Evolutionary conservation across 2,113 vertebrate genomes (phyloP).

Genomic region (Protomyctophum bolini): DNA sequence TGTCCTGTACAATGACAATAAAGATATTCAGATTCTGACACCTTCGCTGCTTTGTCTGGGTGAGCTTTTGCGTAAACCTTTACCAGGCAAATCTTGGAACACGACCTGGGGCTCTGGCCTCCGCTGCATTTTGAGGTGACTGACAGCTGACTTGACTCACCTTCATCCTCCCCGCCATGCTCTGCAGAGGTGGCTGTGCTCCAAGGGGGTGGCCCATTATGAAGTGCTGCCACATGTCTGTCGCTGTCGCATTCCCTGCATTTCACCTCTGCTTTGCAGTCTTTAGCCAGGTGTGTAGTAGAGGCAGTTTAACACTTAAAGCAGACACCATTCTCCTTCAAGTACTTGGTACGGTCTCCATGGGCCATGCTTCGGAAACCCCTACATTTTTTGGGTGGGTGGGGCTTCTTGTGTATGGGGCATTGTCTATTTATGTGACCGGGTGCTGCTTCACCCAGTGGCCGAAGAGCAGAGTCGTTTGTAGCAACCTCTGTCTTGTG

Average conservation of each 20-base stretch:
- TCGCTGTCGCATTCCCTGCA: too few species aligned
- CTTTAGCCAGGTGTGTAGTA: too few species aligned
- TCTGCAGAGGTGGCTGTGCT: too few species aligned
- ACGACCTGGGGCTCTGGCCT: background rate
- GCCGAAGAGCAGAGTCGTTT: background rate
- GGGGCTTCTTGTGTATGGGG: background rate
- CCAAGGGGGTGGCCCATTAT: too few species aligned
- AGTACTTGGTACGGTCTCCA: background rate
- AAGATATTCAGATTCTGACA: too few species aligned
- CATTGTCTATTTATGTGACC: background rate
- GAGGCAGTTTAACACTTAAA: background rate
- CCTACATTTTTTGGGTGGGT: background rate
- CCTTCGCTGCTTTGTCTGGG: too few species aligned
- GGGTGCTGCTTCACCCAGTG: background rate
- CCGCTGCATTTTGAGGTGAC: background rate
- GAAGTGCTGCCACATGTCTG: too few species aligned
- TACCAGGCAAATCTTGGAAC: background rate
- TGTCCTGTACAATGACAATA: too few species aligned
- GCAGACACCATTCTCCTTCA: background rate
- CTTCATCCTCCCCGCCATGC: too few species aligned
- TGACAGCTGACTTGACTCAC: too few species aligned
- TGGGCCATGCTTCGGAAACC: background rate
- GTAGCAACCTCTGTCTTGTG: conserved; percentile 13
- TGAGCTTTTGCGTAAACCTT: too few species aligned
- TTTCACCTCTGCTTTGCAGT: too few species aligned